Conservation (phyloP, 2,113 vertebrate genomes). For the Camelus dromedarius region DNA sequence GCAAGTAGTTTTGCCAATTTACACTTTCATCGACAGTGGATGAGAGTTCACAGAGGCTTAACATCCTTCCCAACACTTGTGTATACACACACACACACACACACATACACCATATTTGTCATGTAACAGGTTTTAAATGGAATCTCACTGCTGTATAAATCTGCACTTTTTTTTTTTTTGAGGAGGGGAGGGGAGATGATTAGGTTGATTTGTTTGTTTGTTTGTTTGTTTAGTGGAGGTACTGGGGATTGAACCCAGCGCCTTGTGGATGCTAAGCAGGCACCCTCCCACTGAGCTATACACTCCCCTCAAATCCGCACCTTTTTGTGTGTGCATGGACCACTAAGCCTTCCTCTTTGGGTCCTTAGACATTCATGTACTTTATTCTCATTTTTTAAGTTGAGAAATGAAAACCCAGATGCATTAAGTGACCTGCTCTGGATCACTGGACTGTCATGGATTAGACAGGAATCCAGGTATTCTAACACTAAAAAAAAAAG, state of each 20-base stretch:
- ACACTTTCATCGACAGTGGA: not conserved
- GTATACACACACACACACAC: not conserved
- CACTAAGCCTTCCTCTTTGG: not conserved
- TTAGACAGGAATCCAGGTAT: not conserved
- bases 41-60: not conserved
- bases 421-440: not conserved
- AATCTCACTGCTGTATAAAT: not conserved
- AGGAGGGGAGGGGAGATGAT: no score
- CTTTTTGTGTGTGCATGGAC: not conserved
- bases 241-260: no score
- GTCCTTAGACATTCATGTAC: not conserved
- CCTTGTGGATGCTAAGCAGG: no score
- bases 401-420: constrained; percentile 5
- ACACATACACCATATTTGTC: not conserved
- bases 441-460: not conserved
- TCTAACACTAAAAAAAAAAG: not conserved
- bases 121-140: not conserved
- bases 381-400: constrained; percentile 16
- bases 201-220: not conserved
- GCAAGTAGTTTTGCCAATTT: not conserved
- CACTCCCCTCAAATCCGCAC: not conserved
- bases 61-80: not conserved
- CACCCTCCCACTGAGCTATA: no score
- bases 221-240: no score
- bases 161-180: not conserved